These are phyloP conservation scores for Pygoscelis adeliae DNA, from an alignment of 2,113 vertebrate genomes.

Conservation along the genomic window DNA sequence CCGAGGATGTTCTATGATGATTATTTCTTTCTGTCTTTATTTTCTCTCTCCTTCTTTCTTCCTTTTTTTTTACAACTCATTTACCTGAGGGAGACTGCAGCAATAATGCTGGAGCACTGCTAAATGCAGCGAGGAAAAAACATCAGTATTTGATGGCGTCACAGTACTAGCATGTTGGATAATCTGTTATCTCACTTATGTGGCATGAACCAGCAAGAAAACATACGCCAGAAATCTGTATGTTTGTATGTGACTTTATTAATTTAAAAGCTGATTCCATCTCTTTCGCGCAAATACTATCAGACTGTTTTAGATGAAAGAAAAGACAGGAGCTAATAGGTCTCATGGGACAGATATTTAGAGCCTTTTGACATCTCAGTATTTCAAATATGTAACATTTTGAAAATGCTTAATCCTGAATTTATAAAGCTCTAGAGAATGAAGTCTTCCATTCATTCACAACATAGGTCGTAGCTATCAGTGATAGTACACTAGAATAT, in stretches of 20 bases:
- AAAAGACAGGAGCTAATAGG: background rate
- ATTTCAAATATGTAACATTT: background rate
- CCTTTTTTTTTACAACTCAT: background rate
- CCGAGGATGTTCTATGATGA: constrained; percentile 64
- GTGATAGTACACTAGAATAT: background rate
- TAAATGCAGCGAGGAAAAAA: constrained; percentile 66
- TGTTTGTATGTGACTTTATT: background rate
- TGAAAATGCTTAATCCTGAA: background rate
- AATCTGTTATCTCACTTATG: constrained; percentile 19
- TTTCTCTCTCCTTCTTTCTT: constrained; percentile 38
- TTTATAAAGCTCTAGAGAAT: background rate
- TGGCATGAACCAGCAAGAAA: constrained; percentile 4
- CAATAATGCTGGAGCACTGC: constrained; percentile 8
- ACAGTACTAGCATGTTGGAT: background rate
- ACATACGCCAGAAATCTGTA: background rate
- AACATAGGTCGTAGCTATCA: background rate
- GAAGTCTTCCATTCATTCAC: background rate
- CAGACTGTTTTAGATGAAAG: background rate
- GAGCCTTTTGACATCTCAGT: background rate
- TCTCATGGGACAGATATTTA: background rate
- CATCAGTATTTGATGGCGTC: constrained; percentile 43
- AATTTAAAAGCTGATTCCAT: constrained; percentile 36
- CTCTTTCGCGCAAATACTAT: background rate
- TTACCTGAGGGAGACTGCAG: constrained; percentile 19
- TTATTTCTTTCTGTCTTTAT: constrained; percentile 75